Percentiles rank a stretch among this genome's conserved stretches.
Evolutionary conservation across 2,113 vertebrate genomes (phyloP).

Genomic region (Grammomys surdaster): DNA sequence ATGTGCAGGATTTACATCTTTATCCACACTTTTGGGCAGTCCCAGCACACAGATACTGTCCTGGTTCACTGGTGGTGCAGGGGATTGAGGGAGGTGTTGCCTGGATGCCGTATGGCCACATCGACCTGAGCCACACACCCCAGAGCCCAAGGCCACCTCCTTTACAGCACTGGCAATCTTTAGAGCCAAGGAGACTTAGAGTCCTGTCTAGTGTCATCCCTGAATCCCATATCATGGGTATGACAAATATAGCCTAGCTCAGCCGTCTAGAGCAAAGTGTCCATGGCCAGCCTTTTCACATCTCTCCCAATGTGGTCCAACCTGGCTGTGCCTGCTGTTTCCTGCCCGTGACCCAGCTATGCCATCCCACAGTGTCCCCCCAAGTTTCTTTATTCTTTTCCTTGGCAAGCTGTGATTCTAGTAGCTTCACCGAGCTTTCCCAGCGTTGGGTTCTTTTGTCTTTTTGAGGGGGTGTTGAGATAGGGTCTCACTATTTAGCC

Average conservation of each 20-base stretch:
- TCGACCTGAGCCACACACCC: not conserved
- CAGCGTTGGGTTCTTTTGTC: no score
- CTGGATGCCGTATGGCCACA: not conserved
- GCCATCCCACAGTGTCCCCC: no score
- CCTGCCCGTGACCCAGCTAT: not conserved
- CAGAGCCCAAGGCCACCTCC: not conserved
- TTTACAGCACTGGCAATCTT: not conserved
- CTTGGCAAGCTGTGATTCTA: not conserved
- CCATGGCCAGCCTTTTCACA: not conserved
- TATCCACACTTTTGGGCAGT: not conserved
- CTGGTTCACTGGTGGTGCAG: not conserved
- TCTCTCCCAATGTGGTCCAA: accelerated
- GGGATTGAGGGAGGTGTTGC: not conserved
- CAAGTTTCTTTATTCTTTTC: not conserved
- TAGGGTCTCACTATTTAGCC: not conserved
- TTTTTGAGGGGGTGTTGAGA: not conserved
- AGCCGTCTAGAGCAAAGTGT: no score
- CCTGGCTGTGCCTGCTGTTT: not conserved
- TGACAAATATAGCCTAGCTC: not conserved
- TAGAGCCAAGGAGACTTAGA: not conserved
- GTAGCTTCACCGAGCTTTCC: not conserved
- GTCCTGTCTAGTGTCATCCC: not conserved
- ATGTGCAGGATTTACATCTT: accelerated
- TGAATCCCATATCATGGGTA: not conserved
- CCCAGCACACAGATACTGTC: no score